Evolutionary conservation across 2,113 vertebrate genomes (phyloP), one percentile per base, ranked within the genome.

Genomic region (Plestiodon gilberti): DNA sequence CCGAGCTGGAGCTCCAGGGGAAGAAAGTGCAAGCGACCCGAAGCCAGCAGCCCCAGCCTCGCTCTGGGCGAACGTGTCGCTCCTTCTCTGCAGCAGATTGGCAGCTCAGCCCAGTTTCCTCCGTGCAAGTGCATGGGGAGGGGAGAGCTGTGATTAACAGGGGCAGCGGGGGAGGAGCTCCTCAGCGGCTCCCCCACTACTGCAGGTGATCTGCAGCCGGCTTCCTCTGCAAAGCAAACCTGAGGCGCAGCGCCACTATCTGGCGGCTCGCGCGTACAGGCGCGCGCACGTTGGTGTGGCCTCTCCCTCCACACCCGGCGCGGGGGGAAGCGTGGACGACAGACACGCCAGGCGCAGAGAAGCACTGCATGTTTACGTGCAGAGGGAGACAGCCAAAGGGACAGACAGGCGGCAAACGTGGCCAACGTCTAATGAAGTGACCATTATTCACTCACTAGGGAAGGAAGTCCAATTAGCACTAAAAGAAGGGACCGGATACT

Each of bases 191-290:
- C 86, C 79, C 90, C 78, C 88, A 20, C 86, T 35, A 93, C 94
- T 83, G 95, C 96, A 96, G 96, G 96, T 96, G 87, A 93, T 94
- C 95, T 82, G 96, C 95, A 96, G 89, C 95, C 93, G 64, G 75
- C 91, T 83, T 82, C 64, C 86, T 82, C 80, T 73, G 89, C 89
- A 74, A 85, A 20, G 88, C 90, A n/a, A 78, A 77, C 13, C 88
- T 89, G 87, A 74, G 81, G 78, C 89, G 86, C 94, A 96, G 96
- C 95, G 96, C 96, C 96, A 73, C 94, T 86, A 89, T 84, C 95
- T 71, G 95, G 96, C 90, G 0, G 82, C 82, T 15, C 1, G 35
- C 38, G 28, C n/a, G 17, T 28, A 11, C 1, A 2, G 15, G 8
- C 23, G 11, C 38, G 20, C 43, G 3, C 48, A 4, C 28, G 71